These are phyloP conservation scores for Tor tambroides DNA, from an alignment of 2,113 vertebrate species.

Conservation along the genomic window DNA sequence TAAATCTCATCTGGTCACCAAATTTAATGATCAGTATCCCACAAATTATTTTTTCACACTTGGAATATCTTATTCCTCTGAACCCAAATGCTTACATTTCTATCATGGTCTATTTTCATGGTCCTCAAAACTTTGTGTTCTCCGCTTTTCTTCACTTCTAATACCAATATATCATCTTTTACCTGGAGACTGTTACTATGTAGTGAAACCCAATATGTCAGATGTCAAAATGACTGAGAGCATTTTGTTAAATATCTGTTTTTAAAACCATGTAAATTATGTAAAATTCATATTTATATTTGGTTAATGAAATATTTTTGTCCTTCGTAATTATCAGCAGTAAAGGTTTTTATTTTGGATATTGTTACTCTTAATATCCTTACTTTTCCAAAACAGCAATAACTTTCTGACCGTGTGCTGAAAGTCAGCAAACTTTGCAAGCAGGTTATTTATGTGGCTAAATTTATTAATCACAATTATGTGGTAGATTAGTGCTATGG, in stretches of 20 bases:
- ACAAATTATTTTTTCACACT: no score
- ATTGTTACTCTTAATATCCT: neutral
- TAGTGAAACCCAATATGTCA: neutral
- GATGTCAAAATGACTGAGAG: neutral
- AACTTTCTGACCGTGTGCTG: neutral
- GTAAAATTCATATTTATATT: neutral
- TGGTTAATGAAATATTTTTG: neutral
- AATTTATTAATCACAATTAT: slow-evolving; percentile 15
- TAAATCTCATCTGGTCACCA: no score
- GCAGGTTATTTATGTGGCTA: neutral
- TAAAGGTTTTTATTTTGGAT: neutral
- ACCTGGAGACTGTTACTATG: neutral
- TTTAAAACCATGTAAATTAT: neutral
- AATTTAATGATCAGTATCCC: no score
- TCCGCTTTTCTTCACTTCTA: neutral
- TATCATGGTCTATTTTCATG: neutral
- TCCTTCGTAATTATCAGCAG: neutral
- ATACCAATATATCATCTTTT: neutral
- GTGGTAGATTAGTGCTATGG: slow-evolving; percentile 15
- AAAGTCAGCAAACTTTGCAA: slow-evolving; percentile 5
- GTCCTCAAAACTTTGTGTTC: neutral
- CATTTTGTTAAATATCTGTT: neutral
- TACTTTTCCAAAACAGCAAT: neutral
- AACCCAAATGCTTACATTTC: neutral
- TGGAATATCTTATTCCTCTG: neutral